Conservation (phyloP, 2,888 invertebrate species). For the Cosmia pyralina region DNA sequence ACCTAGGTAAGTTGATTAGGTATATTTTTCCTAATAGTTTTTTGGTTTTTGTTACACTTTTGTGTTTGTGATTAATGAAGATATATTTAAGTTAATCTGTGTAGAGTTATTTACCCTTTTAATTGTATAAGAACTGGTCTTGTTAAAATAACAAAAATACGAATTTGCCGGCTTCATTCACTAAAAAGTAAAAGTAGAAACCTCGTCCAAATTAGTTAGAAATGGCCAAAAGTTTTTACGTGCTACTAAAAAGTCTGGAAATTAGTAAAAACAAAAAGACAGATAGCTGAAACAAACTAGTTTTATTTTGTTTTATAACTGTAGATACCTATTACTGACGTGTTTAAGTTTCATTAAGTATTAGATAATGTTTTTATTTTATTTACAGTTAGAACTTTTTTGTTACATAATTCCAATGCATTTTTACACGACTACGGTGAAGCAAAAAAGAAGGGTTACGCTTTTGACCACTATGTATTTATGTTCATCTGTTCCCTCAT, state of each 20-base stretch:
- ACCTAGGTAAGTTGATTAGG: not conserved
- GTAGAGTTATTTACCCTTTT: not conserved
- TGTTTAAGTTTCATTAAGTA: not conserved
- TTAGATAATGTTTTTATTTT: not conserved
- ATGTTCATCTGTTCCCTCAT: no score
- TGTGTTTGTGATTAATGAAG: not conserved
- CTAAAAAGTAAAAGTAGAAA: constrained; percentile 34
- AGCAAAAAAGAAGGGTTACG: no score
- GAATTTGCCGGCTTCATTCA: not conserved
- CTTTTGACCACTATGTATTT: no score
- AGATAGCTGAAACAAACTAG: constrained; percentile 17
- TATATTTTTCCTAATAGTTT: not conserved
- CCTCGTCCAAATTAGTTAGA: constrained; percentile 20
- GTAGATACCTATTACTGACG: not conserved
- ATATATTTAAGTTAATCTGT: not conserved
- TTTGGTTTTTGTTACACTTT: not conserved
- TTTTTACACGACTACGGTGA: no score
- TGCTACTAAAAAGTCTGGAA: constrained; percentile 42
- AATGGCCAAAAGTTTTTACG: constrained; percentile 48
- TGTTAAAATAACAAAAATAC: not conserved
- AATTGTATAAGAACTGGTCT: no score
- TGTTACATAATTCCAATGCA: not conserved
- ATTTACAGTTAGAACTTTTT: not conserved
- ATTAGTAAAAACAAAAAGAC: constrained; percentile 27
- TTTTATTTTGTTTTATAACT: not conserved